Percentiles rank a stretch among this genome's conserved stretches.
Conservation (phyloP, 2,888 invertebrate genomes). For the Spilarctia lutea region DNA sequence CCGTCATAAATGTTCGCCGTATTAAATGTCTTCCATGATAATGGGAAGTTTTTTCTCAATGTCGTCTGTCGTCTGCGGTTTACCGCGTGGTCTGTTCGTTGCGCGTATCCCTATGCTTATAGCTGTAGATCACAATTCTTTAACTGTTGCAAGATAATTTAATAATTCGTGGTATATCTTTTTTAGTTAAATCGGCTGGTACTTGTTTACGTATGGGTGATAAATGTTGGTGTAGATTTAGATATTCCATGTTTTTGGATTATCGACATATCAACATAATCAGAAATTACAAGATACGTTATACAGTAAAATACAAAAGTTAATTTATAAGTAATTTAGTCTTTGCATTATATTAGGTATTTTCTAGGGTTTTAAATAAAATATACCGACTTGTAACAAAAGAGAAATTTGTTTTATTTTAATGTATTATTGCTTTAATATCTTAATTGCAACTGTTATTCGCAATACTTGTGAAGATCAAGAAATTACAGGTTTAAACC, state of each 20-base stretch:
- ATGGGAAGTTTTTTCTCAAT: constrained; percentile 66
- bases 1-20: constrained; percentile 68
- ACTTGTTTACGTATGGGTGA: no score
- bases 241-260: not conserved
- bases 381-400: not conserved
- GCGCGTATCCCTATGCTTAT: not conserved
- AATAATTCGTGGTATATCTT: not conserved
- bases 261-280: not conserved
- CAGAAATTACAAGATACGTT: not conserved
- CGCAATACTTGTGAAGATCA: not conserved
- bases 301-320: not conserved
- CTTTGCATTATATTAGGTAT: not conserved
- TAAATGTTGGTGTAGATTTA: not conserved
- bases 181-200: not conserved
- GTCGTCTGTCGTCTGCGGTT: constrained; percentile 53
- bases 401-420: not conserved
- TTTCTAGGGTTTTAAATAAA: not conserved
- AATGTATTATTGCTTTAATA: no score
- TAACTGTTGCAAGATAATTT: not conserved
- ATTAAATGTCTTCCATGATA: constrained; percentile 69
- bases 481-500: not conserved
- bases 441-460: no score
- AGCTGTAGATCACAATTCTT: not conserved
- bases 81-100: constrained; percentile 23
- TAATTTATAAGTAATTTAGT: not conserved